phyloP scores from a whole-genome alignment of 2,797 vertebrate genomes.

The Perodicticus potto region DNA sequence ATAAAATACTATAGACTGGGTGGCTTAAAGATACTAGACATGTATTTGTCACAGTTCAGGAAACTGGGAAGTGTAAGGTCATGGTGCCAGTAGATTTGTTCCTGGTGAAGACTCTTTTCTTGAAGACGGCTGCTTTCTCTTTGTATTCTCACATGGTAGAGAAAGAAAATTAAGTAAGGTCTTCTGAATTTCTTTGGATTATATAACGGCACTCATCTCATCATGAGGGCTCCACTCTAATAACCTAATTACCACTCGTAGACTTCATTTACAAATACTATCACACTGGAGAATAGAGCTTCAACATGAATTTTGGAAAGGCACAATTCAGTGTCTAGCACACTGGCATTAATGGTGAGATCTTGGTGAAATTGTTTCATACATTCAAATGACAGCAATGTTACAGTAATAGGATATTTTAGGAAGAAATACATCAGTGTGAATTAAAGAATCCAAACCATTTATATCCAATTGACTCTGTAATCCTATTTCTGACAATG shows the following conservation, averaged over 20 bases:
- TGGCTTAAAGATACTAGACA: not conserved
- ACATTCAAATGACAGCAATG: not conserved
- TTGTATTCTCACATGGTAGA: not conserved
- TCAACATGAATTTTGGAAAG: not conserved
- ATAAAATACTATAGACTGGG: not conserved
- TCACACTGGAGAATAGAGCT: not conserved
- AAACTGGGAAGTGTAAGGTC: not conserved
- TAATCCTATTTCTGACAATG: conserved; percentile 60
- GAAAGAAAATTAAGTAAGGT: not conserved
- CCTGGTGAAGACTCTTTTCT: not conserved
- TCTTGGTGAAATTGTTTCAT: not conserved
- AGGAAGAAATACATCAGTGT: not conserved
- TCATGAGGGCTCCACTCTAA: not conserved
- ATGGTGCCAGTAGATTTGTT: not conserved
- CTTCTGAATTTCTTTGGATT: not conserved
- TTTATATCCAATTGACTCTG: not conserved
- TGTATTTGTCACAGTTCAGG: not conserved
- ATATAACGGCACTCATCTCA: not conserved
- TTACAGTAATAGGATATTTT: not conserved
- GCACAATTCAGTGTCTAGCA: not conserved
- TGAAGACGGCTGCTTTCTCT: not conserved
- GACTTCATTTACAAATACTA: not conserved
- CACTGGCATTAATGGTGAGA: not conserved
- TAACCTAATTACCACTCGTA: not conserved
- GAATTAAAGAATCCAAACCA: conserved; percentile 49